phyloP scores from a whole-genome alignment of 2,888 invertebrate genomes.

The Leptinotarsa haldemani region DNA sequence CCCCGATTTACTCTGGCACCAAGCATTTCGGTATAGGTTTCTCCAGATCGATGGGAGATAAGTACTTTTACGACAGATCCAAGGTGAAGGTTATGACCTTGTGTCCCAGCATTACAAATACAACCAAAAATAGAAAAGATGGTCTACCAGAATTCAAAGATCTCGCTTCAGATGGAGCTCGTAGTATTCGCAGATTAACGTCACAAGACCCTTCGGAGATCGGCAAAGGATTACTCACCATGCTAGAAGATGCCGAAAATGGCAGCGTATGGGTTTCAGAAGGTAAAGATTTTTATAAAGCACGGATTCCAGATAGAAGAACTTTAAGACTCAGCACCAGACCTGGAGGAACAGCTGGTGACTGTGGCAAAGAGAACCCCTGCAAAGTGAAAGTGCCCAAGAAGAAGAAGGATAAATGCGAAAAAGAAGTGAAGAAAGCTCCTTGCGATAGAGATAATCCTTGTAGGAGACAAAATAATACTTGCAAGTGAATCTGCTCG shows the following conservation, averaged over 20 bases:
- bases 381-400: constrained; percentile 33
- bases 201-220: constrained; percentile 21
- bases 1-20: constrained; percentile 72
- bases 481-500: constrained; percentile 13
- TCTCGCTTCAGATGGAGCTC: background rate
- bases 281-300: constrained; percentile 57
- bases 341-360: constrained; percentile 26
- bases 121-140: background rate
- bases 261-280: constrained; percentile 70
- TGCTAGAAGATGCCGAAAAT: constrained; percentile 64
- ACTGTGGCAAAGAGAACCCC: constrained; percentile 26
- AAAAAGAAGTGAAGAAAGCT: constrained; percentile 37
- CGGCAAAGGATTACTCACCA: constrained; percentile 56
- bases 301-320: constrained; percentile 52
- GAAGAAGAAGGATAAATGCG: constrained; percentile 45
- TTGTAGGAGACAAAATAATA: constrained; percentile 25
- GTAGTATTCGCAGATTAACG: background rate
- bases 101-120: constrained; percentile 19
- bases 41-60: constrained; percentile 64
- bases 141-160: constrained; percentile 5
- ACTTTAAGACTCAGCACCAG: background rate
- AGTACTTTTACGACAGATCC: constrained; percentile 20
- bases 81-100: constrained; percentile 23
- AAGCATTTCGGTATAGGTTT: constrained; percentile 69
- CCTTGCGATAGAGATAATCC: constrained; percentile 35